Percentiles rank a stretch among this genome's conserved stretches.
phyloP scores from a whole-genome alignment of 2,888 invertebrate genomes.

The Philereme vetulata region DNA sequence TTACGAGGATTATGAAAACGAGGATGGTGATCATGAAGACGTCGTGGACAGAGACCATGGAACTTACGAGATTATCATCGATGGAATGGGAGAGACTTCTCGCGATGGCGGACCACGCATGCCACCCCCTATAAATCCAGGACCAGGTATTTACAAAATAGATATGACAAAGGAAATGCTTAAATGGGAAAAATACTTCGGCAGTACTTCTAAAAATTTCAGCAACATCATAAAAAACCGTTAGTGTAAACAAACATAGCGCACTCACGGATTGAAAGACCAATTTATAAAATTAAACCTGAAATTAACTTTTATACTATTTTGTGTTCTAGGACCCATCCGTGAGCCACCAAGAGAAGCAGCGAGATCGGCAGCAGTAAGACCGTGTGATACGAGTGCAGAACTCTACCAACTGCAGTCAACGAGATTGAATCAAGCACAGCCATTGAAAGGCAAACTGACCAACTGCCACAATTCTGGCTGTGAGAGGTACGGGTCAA shows the following conservation, averaged over 20 bases:
- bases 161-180: too few species aligned
- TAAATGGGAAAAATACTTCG: too few species aligned
- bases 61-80: constrained; percentile 77
- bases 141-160: constrained; percentile 44
- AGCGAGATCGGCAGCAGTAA: constrained; percentile 83
- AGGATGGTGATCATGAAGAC: constrained; percentile 67
- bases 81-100: constrained; percentile 61
- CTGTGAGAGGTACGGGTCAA: constrained; percentile 88
- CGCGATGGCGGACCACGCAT: constrained; percentile 60
- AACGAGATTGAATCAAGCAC: constrained; percentile 90
- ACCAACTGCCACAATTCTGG: constrained; percentile 95
- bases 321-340: constrained; percentile 38
- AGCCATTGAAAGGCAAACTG: constrained; percentile 93
- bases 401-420: constrained; percentile 94
- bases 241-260: too few species aligned
- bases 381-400: constrained; percentile 94
- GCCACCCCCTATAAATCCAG: constrained; percentile 55
- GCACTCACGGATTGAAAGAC: too few species aligned
- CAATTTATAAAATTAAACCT: too few species aligned
- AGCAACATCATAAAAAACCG: too few species aligned
- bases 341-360: constrained; percentile 80
- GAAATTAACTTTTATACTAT: neutral
- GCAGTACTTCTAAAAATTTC: too few species aligned
- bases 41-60: constrained; percentile 68
- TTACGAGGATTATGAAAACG: constrained; percentile 76